A percentile compares a stretch with the other conserved stretches of the same genome.
Evolutionary conservation across 2,113 vertebrate species (phyloP).

Genomic region (Pampusana beccarii): DNA sequence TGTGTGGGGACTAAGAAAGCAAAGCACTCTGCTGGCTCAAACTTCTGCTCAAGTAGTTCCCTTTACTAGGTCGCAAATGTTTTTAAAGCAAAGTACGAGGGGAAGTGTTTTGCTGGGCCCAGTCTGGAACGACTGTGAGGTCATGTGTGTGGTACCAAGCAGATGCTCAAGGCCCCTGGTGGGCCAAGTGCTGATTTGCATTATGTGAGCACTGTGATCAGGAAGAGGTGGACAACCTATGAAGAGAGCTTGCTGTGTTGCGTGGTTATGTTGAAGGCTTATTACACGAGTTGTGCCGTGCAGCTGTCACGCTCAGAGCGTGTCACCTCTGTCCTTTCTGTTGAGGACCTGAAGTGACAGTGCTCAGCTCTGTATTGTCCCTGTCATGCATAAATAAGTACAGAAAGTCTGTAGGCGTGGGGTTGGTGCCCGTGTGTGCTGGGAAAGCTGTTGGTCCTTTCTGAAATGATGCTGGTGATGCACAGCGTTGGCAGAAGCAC

Average conservation of each 20-base stretch:
- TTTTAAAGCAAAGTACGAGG: background rate
- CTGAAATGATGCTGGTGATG: background rate
- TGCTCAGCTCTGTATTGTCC: background rate
- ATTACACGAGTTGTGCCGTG: background rate
- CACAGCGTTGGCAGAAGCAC: background rate
- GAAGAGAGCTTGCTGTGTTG: background rate
- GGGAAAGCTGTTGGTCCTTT: background rate
- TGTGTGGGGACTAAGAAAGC: background rate
- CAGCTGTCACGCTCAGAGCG: background rate
- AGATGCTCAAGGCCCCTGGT: background rate
- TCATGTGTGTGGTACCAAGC: background rate
- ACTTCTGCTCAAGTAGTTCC: background rate
- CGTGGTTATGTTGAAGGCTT: background rate
- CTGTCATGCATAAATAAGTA: background rate
- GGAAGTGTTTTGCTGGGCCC: background rate
- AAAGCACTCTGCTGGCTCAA: background rate
- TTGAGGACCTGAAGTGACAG: background rate
- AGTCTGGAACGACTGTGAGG: rapidly evolving
- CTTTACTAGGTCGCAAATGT: background rate
- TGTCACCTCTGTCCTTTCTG: background rate
- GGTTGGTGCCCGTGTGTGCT: background rate
- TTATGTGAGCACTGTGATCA: background rate
- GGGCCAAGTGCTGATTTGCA: background rate
- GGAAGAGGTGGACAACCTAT: background rate
- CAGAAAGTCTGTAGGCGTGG: background rate